Evolutionary conservation across 2,888 invertebrate species (phyloP).

Genomic region (Calephelis perditalis): DNA sequence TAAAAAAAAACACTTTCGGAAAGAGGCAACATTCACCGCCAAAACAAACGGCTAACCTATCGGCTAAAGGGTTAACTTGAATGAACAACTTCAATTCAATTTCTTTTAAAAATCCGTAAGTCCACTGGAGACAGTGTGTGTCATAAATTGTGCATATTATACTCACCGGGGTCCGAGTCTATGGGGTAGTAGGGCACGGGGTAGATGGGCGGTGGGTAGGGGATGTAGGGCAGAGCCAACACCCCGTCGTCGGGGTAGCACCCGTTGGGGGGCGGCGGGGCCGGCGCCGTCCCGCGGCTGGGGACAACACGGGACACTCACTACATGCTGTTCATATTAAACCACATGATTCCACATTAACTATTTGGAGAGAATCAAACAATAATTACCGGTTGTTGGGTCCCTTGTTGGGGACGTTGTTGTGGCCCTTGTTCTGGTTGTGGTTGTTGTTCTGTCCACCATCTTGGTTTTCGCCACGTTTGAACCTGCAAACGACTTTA

Average conservation of each 20-base stretch:
- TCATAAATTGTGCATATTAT: background rate
- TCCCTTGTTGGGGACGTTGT: slow-evolving; percentile 58
- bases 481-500: slow-evolving; percentile 44
- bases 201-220: slow-evolving; percentile 71
- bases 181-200: slow-evolving; percentile 64
- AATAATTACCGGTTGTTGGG: slow-evolving; percentile 56
- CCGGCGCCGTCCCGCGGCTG: slow-evolving; percentile 24
- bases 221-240: slow-evolving; percentile 47
- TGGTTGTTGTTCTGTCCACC: slow-evolving; percentile 50
- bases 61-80: too few relatives aligned
- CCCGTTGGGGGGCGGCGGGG: slow-evolving; percentile 23
- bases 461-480: slow-evolving; percentile 62
- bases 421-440: slow-evolving; percentile 48
- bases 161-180: slow-evolving; percentile 57
- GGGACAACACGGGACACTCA: too few relatives aligned
- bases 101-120: too few relatives aligned
- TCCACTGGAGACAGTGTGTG: too few relatives aligned
- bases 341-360: too few relatives aligned
- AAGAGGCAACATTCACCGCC: too few relatives aligned
- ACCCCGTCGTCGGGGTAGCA: slow-evolving; percentile 33
- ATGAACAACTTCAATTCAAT: too few relatives aligned
- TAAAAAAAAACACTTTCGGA: too few relatives aligned
- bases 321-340: too few relatives aligned
- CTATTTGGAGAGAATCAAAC: slow-evolving; percentile 8
- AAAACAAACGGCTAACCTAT: too few relatives aligned